phyloP scores from a whole-genome alignment of 2,797 vertebrate species.

The Neopelma chrysocephalum region DNA sequence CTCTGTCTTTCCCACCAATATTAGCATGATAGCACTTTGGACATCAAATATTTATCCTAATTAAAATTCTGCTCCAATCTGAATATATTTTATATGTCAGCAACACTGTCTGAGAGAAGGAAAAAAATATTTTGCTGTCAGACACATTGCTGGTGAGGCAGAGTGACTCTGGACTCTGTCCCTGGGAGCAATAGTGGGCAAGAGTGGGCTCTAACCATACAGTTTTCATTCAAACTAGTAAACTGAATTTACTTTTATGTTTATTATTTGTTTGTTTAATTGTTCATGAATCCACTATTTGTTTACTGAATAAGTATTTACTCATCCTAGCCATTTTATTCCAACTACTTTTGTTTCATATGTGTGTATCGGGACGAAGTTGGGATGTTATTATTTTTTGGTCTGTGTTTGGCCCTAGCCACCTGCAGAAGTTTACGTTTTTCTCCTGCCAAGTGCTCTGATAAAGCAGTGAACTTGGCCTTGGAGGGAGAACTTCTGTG shows the following conservation, averaged over 20 bases:
- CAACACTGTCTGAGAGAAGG: background rate
- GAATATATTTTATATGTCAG: slow-evolving; percentile 50
- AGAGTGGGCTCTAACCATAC: accelerated
- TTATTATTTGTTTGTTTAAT: background rate
- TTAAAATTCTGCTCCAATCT: slow-evolving; percentile 45
- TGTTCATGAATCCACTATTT: background rate
- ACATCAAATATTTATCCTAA: slow-evolving; percentile 67
- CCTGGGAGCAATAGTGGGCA: background rate
- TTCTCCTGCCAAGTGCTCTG: no score
- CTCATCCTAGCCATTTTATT: background rate
- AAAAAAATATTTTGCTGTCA: background rate
- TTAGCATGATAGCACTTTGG: slow-evolving; percentile 40
- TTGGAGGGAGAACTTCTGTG: no score
- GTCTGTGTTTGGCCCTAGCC: no score
- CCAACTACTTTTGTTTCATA: background rate
- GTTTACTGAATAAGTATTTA: background rate
- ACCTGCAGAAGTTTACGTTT: no score
- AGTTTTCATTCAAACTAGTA: background rate
- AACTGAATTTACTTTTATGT: background rate
- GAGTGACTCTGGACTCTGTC: background rate
- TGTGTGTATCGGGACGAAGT: no score
- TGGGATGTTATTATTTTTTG: no score
- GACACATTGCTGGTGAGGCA: background rate
- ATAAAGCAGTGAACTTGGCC: no score
- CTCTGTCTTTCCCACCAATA: background rate